These are phyloP conservation scores for Dexiosoma caninum DNA, from an alignment of 2,888 invertebrate species.

Conservation along the genomic window DNA sequence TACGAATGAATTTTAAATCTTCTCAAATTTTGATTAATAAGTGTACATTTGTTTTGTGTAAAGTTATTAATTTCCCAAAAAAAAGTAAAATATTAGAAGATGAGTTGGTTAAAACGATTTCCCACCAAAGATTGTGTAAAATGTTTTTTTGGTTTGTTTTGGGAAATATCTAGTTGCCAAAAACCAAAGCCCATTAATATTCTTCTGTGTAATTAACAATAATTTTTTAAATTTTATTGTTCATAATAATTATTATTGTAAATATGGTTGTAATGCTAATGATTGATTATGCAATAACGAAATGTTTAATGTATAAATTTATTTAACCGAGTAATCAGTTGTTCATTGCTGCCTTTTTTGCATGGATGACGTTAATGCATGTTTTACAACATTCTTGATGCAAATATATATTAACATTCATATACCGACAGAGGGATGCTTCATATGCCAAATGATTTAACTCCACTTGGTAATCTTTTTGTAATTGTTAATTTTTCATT, in stretches of 20 bases:
- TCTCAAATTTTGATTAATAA: background rate
- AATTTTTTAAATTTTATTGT: background rate
- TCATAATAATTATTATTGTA: background rate
- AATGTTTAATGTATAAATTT: conserved; percentile 30
- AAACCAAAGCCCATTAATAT: background rate
- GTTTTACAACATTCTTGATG: conserved; percentile 30
- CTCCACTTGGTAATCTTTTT: too few species aligned
- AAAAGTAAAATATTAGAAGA: background rate
- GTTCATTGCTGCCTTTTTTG: conserved; percentile 12
- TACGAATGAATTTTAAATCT: conserved; percentile 1
- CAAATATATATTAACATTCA: background rate
- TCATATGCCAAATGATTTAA: too few species aligned
- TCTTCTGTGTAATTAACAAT: conserved; percentile 13
- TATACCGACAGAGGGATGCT: background rate
- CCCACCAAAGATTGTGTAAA: too few species aligned
- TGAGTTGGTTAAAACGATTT: too few species aligned
- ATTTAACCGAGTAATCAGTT: conserved; percentile 1
- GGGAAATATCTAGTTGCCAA: background rate
- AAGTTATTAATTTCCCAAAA: background rate
- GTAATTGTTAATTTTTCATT: too few species aligned
- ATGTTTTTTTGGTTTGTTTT: too few species aligned
- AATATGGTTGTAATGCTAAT: background rate
- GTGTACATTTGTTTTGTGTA: conserved; percentile 13
- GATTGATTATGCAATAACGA: conserved; percentile 43
- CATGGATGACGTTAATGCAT: conserved; percentile 34